Percentiles rank a stretch among this genome's conserved stretches.
Evolutionary conservation across 2,113 vertebrate species (phyloP).

Genomic region (Oenanthe melanoleuca): DNA sequence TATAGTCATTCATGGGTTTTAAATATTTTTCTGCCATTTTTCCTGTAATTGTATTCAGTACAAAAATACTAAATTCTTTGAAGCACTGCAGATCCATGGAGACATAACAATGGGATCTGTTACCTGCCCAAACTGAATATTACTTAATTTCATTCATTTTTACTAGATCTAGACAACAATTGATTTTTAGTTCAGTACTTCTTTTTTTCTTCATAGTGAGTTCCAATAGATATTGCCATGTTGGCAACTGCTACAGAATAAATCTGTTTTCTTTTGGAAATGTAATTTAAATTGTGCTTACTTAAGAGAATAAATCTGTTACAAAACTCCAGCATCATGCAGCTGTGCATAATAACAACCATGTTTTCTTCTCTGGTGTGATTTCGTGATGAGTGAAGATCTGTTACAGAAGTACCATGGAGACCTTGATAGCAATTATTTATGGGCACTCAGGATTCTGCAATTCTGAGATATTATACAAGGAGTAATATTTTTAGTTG

Average conservation of each 20-base stretch:
- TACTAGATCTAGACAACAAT: neutral
- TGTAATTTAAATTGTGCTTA: neutral
- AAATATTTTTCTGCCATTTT: neutral
- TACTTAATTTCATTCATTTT: neutral
- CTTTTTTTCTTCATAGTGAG: neutral
- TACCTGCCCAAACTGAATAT: neutral
- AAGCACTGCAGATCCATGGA: neutral
- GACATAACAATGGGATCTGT: neutral
- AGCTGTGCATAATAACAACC: neutral
- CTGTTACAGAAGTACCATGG: neutral
- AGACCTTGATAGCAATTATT: neutral
- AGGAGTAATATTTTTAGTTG: neutral
- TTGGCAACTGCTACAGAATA: neutral
- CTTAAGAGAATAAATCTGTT: neutral
- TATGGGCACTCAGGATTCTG: neutral
- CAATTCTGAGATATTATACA: neutral
- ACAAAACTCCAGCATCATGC: neutral
- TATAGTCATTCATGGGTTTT: neutral
- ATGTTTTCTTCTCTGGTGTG: neutral
- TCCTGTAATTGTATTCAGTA: neutral
- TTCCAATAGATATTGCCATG: neutral
- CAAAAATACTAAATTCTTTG: neutral
- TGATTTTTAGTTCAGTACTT: neutral
- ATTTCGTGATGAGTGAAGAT: neutral
- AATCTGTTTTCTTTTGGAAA: neutral